phyloP scores from a whole-genome alignment of 2,797 vertebrate species.

The Anguilla anguilla region DNA sequence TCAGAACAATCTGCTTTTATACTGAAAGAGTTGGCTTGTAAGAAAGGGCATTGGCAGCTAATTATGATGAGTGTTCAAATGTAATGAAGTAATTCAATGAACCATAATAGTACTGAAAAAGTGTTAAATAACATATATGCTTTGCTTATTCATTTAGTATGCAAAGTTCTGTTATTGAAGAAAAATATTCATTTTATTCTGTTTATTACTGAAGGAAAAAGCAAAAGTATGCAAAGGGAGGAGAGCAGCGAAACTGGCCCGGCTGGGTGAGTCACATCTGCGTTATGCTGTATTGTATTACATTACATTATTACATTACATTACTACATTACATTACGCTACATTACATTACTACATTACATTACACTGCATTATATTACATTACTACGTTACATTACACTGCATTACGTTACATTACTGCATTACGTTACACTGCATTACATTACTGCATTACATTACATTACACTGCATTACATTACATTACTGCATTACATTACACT shows the following conservation, averaged over 20 bases:
- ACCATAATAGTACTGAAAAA: not conserved
- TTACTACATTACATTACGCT: not conserved
- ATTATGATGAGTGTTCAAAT: not conserved
- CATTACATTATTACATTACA: not conserved
- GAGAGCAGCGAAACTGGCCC: constrained; percentile 83
- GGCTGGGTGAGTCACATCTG: constrained; percentile 69
- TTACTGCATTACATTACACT: too few species aligned
- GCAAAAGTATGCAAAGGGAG: constrained; percentile 81
- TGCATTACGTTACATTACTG: not conserved
- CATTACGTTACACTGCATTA: not conserved
- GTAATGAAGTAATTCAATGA: not conserved
- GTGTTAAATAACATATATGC: not conserved
- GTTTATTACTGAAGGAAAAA: constrained; percentile 74
- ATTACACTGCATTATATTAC: too few species aligned
- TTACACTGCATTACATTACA: too few species aligned
- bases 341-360: not conserved
- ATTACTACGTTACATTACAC: not conserved
- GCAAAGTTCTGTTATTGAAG: not conserved
- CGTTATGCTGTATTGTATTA: not conserved
- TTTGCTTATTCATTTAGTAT: not conserved
- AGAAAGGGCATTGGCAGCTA: too few species aligned
- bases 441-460: not conserved
- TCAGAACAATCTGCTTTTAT: too few species aligned
- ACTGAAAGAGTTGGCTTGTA: too few species aligned
- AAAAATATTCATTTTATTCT: not conserved